Base-by-base conservation (phyloP, 1,140 invertebrate species). In the Apis florea region DNA sequence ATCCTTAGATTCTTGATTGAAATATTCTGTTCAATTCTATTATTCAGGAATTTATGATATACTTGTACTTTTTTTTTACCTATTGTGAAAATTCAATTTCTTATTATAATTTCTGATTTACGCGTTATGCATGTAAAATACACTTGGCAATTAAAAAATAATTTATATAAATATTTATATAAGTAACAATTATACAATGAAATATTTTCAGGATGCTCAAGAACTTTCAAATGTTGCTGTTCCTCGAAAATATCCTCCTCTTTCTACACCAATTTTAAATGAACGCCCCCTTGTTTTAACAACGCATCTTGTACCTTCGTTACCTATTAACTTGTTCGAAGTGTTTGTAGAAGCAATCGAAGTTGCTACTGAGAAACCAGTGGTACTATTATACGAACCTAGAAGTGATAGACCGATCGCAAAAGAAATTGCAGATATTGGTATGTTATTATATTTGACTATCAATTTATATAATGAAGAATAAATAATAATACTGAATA, bases 321-420 rank as follows among this genome's bases (percentile, higher is more conserved):
- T 95, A 64, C 94, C 94, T 3, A 92, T 95, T 3, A 91, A 91
- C 53, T 82, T 95, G 31, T 95, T 94, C 89, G 94, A 95, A 71
- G 86, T 91, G 2, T 61, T 95, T 1, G 90, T 93, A 17, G 90
- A 93, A 51, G 94, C 94, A 24, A 89, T 95, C 58, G 95, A 95
- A 85, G 89, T 90, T 8, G 90, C 92, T 21, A 89, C 93, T 5
- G 89, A 88, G 1, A 89, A 86, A 58, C 90, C 94, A 10, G 92
- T 94, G 0, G 91, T 93, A 49, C 84, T 95, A 0, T 72, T 94
- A 0, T 92, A 94, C 73, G 95, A 95, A 82, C 92, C 94, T 0
- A 89, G 95, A 82, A 89, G 84, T 81, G 83, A 91, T 51, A 93
- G 95, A 59, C 94, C 94, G 15, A 94, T 95, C 40, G 90, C 92